These are phyloP conservation scores for Lithophane socia DNA, from an alignment of 2,888 invertebrate genomes.

Conservation along the genomic window DNA sequence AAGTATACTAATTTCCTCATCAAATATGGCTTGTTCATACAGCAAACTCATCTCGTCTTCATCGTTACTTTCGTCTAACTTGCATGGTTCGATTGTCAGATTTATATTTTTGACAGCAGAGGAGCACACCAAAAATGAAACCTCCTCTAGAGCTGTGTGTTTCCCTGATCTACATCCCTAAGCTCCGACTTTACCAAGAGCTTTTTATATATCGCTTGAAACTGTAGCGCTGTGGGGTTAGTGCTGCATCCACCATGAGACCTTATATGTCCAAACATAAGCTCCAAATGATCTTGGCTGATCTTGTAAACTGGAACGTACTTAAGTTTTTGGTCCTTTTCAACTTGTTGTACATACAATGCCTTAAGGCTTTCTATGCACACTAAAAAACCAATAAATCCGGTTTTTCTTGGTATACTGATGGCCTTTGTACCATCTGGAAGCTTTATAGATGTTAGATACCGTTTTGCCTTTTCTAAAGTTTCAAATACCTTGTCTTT, in stretches of 20 bases:
- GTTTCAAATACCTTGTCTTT: neutral
- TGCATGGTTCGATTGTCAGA: conserved; percentile 19
- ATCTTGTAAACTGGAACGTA: no score
- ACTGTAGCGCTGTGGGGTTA: conserved; percentile 53
- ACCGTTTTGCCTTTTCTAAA: neutral
- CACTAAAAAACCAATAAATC: conserved; percentile 7
- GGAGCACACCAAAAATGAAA: conserved; percentile 7
- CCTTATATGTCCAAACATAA: conserved; percentile 34
- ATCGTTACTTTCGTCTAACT: conserved; percentile 2
- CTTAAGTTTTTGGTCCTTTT: conserved; percentile 7
- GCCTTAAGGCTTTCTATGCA: conserved; percentile 21
- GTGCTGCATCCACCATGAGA: conserved; percentile 31
- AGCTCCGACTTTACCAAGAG: conserved; percentile 40
- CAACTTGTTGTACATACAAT: conserved; percentile 15
- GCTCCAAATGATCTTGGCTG: conserved; percentile 14
- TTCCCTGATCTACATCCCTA: conserved; percentile 23
- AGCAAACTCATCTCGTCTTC: conserved; percentile 15
- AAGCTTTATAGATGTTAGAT: neutral
- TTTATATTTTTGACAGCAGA: conserved; percentile 29
- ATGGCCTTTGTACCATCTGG: neutral
- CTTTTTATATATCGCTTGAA: conserved; percentile 57
- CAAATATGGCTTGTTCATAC: conserved; percentile 20
- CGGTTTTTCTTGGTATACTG: neutral
- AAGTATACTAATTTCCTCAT: conserved; percentile 13
- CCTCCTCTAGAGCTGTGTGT: conserved; percentile 14